Evolutionary conservation across 2,113 vertebrate species (phyloP).

Genomic region (Microtus oregoni): DNA sequence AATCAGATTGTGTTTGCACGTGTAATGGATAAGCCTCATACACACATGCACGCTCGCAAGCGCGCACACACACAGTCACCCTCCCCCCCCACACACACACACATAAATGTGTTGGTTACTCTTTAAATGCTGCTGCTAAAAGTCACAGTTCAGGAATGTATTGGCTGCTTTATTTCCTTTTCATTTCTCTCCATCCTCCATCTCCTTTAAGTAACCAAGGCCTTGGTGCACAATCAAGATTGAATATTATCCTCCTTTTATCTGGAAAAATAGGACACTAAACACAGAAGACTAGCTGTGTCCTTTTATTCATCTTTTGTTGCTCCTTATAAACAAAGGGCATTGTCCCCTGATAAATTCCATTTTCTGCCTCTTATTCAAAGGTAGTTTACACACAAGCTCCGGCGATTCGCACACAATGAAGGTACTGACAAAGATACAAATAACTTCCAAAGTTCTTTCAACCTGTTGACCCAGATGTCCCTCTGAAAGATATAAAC

Average conservation of each 20-base stretch:
- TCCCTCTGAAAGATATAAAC: slow-evolving; percentile 81
- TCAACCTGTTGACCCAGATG: slow-evolving; percentile 81
- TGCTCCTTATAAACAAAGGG: slow-evolving; percentile 80
- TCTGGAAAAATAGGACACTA: slow-evolving; percentile 72
- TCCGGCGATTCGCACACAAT: slow-evolving; percentile 69
- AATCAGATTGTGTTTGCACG: slow-evolving; percentile 87
- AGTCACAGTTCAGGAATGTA: slow-evolving; percentile 85
- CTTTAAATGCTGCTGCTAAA: slow-evolving; percentile 84
- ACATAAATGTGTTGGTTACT: slow-evolving; percentile 73
- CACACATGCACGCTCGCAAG: slow-evolving; percentile 64
- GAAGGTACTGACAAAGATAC: slow-evolving; percentile 75
- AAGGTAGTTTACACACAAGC: slow-evolving; percentile 79
- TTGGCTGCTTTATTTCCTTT: slow-evolving; percentile 74
- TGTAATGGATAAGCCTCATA: slow-evolving; percentile 80
- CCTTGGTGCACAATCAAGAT: slow-evolving; percentile 57
- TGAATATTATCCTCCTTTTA: slow-evolving; percentile 74
- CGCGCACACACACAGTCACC: slow-evolving; percentile 56
- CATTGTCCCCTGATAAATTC: slow-evolving; percentile 81
- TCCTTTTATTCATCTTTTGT: slow-evolving; percentile 77
- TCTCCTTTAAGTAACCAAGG: slow-evolving; percentile 71
- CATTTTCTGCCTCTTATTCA: slow-evolving; percentile 80
- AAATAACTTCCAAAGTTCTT: slow-evolving; percentile 82
- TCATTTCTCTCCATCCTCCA: slow-evolving; percentile 65
- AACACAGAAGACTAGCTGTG: slow-evolving; percentile 68
- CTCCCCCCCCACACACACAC: slow-evolving; percentile 62